Evolutionary conservation across 2,888 invertebrate genomes (phyloP), one percentile per base, ranked within the genome.

Genomic region (Meghimatium bilineatum): DNA sequence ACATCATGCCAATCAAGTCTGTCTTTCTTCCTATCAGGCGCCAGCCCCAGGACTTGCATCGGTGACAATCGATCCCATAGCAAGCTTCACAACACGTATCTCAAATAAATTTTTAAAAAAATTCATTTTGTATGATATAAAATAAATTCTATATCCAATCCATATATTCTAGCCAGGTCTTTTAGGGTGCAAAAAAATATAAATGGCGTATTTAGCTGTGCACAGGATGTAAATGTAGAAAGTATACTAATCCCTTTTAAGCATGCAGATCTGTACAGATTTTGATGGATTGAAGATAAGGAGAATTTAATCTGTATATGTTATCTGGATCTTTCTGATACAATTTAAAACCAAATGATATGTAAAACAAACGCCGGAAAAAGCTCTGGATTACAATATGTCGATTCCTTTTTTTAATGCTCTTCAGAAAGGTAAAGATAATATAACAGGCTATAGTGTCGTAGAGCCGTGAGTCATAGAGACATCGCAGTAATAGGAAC

Each of bases 31-130:
- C n/a, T 26, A 63, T 63, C 69, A 69, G 38, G 69, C 36, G 69
- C 69, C 1, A n/a, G n/a, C n/a, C n/a, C n/a, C 44, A 26, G 12
- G 44, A 72, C n/a, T 72, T 44, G 75, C 52, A 14, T n/a, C 75
- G 26, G 52, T 49, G 75, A 75, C 75, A 75, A 75, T 75, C 75
- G 56, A 75, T 75, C 52, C 8, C 74, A 75, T 8, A 75, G 32
- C 20, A 56, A 17, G n/a, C 5, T 72, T 44, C 44, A 8, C 72
- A 34, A 69, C 69, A n/a, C n/a, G n/a, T n/a, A n/a, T n/a, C n/a
- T n/a, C n/a, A n/a, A n/a, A n/a, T n/a, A n/a, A n/a, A n/a, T n/a
- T n/a, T n/a, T n/a, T n/a, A n/a, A n/a, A n/a, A n/a, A n/a, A n/a
- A n/a, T n/a, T n/a, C n/a, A 34, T 23, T 34, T 34, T 34, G 36